Base-by-base conservation (phyloP, 1,140 invertebrate species). In the Olivierus martensii region DNA sequence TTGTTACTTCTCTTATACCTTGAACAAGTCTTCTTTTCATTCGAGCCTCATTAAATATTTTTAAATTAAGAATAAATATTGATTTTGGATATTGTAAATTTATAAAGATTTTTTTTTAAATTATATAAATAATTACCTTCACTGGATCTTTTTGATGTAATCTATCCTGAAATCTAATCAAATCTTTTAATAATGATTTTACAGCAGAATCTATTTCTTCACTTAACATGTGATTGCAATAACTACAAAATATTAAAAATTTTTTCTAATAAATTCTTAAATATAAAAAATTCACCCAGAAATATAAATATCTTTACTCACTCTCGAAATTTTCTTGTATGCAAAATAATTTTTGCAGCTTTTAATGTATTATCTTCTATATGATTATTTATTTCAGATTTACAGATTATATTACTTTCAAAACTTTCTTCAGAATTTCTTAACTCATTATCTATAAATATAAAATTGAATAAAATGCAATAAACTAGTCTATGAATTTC, bases 161-260 rank as follows among this genome's bases (percentile, higher is more conserved):
- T 9, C 75, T 67, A 49, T 77, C 76, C 62, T 81, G 79, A 59
- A 79, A 79, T 7, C 70, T 64, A 50, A 76, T 67, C 12, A 80
- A 63, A 55, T 77, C 73, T 51, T 71, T 69, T 3, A 81, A 52
- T 10, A 80, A 63, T 6, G 51, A 35, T 7, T 61, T 63, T 43
- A 68, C 68, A 56, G 63, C 59, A 21, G 60, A 58, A 58, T 73
- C 70, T 46, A 73, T 69, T n/a, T 72, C 67, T 57, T 67, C 65
- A 51, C 69, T 68, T 37, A 71, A 44, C 3, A 70, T 63, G 53
- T 73, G 70, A 52, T 66, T 67, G 53, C 70, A 73, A 53, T 73
- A 59, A 15, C 57, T 58, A 35, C n/a, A 49, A 51, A 39, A 21
- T 15, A 3, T 15, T 34, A 36, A 49, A 49, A 18, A 14, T 22